A percentile compares a stretch with the other conserved stretches of the same genome.
phyloP scores from a whole-genome alignment of 2,797 vertebrate species.

The Antrozous pallidus region DNA sequence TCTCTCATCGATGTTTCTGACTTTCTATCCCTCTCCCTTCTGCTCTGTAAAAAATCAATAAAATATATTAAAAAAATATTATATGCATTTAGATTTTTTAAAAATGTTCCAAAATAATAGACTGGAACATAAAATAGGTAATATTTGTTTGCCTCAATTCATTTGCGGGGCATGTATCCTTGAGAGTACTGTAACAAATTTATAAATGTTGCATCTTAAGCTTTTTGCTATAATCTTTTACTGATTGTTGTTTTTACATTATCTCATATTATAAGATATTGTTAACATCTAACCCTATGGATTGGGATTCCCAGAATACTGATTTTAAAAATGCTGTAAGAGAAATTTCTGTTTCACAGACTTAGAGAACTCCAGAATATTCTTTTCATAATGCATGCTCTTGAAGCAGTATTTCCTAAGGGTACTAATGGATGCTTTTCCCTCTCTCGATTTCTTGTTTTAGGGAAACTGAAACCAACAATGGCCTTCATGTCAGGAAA shows the following conservation, averaged over 20 bases:
- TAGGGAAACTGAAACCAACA: conserved; percentile 94
- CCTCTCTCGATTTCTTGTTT: conserved; percentile 57
- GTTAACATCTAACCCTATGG: conserved; percentile 42
- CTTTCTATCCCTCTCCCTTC: no score
- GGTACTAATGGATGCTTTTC: conserved; percentile 37
- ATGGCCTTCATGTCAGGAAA: conserved; percentile 90
- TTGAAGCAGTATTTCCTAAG: background rate
- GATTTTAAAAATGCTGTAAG: background rate
- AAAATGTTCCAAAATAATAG: background rate
- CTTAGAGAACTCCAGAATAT: conserved; percentile 35
- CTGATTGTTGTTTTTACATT: conserved; percentile 32
- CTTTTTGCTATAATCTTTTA: conserved; percentile 37
- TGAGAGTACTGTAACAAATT: background rate
- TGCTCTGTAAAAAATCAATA: no score
- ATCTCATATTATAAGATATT: background rate
- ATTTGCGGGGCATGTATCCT: background rate
- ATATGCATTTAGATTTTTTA: conserved; percentile 29
- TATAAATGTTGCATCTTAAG: conserved; percentile 12
- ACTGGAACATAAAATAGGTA: conserved; percentile 32
- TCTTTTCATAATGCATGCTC: background rate
- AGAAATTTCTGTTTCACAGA: conserved; percentile 35
- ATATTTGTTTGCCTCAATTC: conserved; percentile 10
- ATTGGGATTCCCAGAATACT: conserved; percentile 31
- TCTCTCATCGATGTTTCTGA: no score
- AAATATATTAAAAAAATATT: no score